Evolutionary conservation across 2,888 invertebrate genomes (phyloP).

Genomic region (Stenchaetothrips biformis): DNA sequence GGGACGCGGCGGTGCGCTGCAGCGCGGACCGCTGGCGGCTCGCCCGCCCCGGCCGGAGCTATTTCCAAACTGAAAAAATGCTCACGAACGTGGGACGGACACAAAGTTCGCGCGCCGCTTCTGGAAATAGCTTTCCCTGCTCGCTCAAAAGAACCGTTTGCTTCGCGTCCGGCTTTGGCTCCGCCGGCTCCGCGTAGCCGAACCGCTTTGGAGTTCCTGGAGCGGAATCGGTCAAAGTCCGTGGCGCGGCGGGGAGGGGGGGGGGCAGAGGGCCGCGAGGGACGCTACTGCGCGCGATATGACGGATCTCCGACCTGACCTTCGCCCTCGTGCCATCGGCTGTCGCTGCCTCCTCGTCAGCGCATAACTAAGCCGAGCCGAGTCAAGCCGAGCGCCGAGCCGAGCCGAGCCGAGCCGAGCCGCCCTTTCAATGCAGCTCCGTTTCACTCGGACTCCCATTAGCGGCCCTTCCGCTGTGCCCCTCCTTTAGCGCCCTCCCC

Average conservation of each 20-base stretch:
- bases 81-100: too few species aligned
- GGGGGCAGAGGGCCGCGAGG: too few species aligned
- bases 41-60: not conserved
- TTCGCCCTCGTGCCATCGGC: not conserved
- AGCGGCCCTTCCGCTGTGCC: not conserved
- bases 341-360: not conserved
- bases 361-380: not conserved
- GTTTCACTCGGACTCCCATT: not conserved
- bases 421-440: not conserved
- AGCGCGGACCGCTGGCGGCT: not conserved
- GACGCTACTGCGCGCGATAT: not conserved
- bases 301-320: not conserved
- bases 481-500: not conserved
- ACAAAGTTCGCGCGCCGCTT: too few species aligned
- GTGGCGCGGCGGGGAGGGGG: not conserved
- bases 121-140: too few species aligned
- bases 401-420: too few species aligned
- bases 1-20: not conserved
- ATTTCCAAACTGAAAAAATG: too few species aligned
- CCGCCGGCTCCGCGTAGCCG: not conserved
- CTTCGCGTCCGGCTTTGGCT: too few species aligned
- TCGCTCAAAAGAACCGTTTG: too few species aligned
- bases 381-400: too few species aligned
- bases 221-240: slow-evolving; percentile 4
- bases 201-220: not conserved